A percentile compares a stretch with the other conserved stretches of the same genome.
Conservation (phyloP, 2,113 vertebrate species). For the Albula glossodonta region DNA sequence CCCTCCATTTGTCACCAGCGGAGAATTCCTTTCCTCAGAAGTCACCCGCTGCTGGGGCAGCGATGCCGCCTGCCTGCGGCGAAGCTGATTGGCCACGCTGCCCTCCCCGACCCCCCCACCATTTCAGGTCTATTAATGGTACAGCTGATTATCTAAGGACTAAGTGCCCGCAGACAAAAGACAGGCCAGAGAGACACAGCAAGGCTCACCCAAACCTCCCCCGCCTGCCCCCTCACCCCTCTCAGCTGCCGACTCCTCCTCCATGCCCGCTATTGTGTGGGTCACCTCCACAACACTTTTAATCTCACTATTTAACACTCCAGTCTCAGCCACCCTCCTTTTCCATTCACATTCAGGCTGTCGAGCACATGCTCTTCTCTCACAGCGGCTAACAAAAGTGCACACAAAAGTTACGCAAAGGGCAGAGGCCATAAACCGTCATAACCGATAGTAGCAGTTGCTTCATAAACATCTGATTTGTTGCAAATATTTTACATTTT, state of each 20-base stretch:
- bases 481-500: too few relatives aligned
- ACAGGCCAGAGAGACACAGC: constrained; percentile 32
- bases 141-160: constrained; percentile 44
- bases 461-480: too few relatives aligned
- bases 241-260: too few relatives aligned
- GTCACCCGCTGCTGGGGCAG: constrained; percentile 30
- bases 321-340: neutral
- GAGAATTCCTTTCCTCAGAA: constrained; percentile 51
- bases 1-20: constrained; percentile 34
- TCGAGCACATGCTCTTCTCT: too few relatives aligned
- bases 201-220: neutral
- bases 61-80: constrained; percentile 13
- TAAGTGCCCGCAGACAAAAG: constrained; percentile 38
- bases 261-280: neutral
- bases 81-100: constrained; percentile 41
- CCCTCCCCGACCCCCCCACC: constrained; percentile 32
- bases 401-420: too few relatives aligned
- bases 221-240: neutral
- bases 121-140: constrained; percentile 48
- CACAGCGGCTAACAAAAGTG: too few relatives aligned
- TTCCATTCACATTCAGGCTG: too few relatives aligned
- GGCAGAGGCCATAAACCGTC: too few relatives aligned
- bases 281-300: neutral
- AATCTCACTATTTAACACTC: neutral
- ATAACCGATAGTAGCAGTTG: too few relatives aligned